Percentiles rank a stretch among this genome's conserved stretches.
phyloP scores from a whole-genome alignment of 2,113 vertebrate species.

The Gnathonemus longibarbis region DNA sequence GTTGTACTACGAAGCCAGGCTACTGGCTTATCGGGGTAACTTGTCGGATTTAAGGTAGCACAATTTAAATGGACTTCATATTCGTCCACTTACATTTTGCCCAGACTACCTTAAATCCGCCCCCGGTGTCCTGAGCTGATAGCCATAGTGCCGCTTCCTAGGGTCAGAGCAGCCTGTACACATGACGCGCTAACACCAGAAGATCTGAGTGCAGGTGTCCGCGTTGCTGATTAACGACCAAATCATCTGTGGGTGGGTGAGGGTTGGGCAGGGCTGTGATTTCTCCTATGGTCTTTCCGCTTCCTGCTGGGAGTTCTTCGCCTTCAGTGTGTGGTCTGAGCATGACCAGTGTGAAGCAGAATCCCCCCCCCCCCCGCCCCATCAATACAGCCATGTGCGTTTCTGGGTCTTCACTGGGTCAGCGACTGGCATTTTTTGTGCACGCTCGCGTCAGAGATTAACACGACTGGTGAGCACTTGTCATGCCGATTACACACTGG shows the following conservation, averaged over 20 bases:
- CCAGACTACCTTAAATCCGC: no score
- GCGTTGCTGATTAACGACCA: not conserved
- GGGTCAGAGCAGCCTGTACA: not conserved
- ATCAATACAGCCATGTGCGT: not conserved
- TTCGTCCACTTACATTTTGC: no score
- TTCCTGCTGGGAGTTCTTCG: not conserved
- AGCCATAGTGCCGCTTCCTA: not conserved
- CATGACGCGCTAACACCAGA: not conserved
- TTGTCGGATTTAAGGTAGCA: no score
- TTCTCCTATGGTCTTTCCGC: not conserved
- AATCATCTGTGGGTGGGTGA: not conserved
- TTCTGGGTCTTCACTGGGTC: not conserved
- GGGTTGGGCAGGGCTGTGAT: not conserved
- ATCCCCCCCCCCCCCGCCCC: not conserved
- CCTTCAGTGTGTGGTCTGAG: conserved; percentile 16
- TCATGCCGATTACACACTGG: conserved; percentile 9
- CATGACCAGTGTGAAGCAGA: not conserved
- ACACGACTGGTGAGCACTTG: not conserved
- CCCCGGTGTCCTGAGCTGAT: not conserved
- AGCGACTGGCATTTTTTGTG: not conserved
- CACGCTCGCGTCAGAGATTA: not conserved
- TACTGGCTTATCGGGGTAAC: no score
- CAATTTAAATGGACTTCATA: no score
- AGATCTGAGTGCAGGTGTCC: not conserved
- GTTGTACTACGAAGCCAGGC: no score